Evolutionary conservation across 2,797 vertebrate genomes (phyloP), one percentile per base, ranked within the genome.

Genomic region (Myiotriccus ornatus): DNA sequence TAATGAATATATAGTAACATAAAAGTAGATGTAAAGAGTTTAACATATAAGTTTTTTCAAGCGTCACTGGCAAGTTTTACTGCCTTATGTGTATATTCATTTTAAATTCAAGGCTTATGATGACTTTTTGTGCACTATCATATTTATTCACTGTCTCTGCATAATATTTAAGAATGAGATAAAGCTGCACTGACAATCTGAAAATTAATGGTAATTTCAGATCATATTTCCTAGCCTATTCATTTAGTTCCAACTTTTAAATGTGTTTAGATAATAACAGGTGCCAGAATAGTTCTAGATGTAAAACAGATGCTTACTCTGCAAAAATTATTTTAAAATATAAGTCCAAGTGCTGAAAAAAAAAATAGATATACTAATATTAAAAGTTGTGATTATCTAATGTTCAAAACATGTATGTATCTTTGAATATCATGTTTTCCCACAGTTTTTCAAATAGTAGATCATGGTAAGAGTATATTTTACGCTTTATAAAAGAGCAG

Each of bases 1-100:
- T 97, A 97, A 97, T 78, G 92, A 94, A 95, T 97, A 85, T 94
- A 94, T 41, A 53, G 78, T 77, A 93, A 97, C 91, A 93, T 79
- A 94, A 95, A 97, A 94, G 71, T 89, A 88, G 94, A 86, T 83
- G 89, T 93, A 92, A 91, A 96, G 84, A 94, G 49, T 89, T 87
- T 81, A 93, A 83, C 41, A 41, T 93, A 86, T 84, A 94, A 79
- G 50, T 55, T 96, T 69, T 93, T 94, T 83, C 60, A 89, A 57
- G 94, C 73, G 64, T 78, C 74, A 34, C 43, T 85, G 84, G 76
- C 39, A 76, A 56, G 92, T 94, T 95, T 97, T 94, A 87, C 91
- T 79, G 67, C 52, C 53, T 79, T 64, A 63, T 78, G 17, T 82
- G 41, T 75, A 77, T 71, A 80, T 75, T 90, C 7, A 39, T 60